Conservation (phyloP, 1,140 invertebrate genomes). For the Zaprionus africanus region DNA sequence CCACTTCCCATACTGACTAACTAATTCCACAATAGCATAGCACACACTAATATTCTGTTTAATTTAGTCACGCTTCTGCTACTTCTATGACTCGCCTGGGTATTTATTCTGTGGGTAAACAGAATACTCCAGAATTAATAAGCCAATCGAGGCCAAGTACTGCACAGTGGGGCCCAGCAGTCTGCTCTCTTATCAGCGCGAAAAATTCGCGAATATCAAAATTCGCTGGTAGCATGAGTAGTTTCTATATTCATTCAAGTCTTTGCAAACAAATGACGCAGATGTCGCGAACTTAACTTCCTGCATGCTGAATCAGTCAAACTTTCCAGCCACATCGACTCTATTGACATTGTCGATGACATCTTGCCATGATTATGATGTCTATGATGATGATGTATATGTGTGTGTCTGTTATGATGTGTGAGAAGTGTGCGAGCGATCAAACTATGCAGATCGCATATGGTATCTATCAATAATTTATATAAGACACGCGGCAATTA, state of each 20-base stretch:
- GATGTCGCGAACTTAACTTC: constrained; percentile 7
- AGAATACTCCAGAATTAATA: constrained; percentile 40
- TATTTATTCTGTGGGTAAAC: constrained; percentile 6
- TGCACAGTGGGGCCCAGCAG: constrained; percentile 41
- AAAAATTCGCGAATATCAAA: background rate
- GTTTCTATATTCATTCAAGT: background rate
- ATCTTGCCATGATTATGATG: background rate
- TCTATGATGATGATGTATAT: background rate
- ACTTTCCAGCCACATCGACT: background rate
- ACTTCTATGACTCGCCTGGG: constrained; percentile 5
- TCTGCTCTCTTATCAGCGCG: constrained; percentile 35
- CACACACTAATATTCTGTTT: constrained; percentile 4
- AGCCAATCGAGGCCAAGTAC: background rate
- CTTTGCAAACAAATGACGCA: constrained; percentile 1
- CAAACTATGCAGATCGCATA: constrained; percentile 18
- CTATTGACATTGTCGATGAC: background rate
- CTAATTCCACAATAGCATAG: background rate
- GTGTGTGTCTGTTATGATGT: constrained; percentile 45
- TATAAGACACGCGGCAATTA: constrained; percentile 61
- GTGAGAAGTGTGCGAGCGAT: constrained; percentile 50
- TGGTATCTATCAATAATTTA: constrained; percentile 35
- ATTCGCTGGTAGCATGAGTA: constrained; percentile 7
- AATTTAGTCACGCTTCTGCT: constrained; percentile 6
- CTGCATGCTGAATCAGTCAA: constrained; percentile 55
- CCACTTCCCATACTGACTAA: constrained; percentile 6